Conservation (phyloP, 2,888 invertebrate genomes). For the Lacanobia wlatinum region DNA sequence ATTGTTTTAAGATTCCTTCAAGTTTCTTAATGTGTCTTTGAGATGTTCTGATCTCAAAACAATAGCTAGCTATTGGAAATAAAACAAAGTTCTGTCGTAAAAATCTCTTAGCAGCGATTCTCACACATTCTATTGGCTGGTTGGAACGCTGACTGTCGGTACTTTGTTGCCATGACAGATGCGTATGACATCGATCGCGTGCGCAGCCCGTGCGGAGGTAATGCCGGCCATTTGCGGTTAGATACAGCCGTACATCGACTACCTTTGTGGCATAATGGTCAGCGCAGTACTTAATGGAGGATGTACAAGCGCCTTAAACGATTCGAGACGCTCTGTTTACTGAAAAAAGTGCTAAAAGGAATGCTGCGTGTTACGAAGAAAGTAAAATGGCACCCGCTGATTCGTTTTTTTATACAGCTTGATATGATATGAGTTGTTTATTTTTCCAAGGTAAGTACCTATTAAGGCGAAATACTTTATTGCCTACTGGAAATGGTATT, state of each 20-base stretch:
- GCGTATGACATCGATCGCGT: conserved; percentile 78
- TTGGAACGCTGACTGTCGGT: conserved; percentile 43
- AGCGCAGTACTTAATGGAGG: conserved; percentile 68
- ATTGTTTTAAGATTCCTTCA: conserved; percentile 1
- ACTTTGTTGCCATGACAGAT: conserved; percentile 52
- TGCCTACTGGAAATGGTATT: conserved; percentile 34
- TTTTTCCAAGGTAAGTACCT: conserved; percentile 5
- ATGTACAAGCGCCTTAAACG: conserved; percentile 59
- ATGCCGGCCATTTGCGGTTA: conserved; percentile 84
- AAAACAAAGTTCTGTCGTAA: conserved; percentile 13
- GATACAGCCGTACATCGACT: conserved; percentile 71
- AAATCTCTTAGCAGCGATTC: background rate
- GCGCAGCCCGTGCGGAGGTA: conserved; percentile 77
- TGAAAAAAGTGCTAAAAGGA: conserved; percentile 49
- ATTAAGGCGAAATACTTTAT: conserved; percentile 15
- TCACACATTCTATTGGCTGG: conserved; percentile 32
- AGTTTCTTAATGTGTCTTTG: background rate
- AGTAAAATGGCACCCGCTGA: conserved; percentile 31
- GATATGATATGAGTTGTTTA: conserved; percentile 19
- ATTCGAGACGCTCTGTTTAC: conserved; percentile 55
- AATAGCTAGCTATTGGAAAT: background rate
- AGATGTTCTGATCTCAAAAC: background rate
- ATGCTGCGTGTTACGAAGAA: conserved; percentile 42
- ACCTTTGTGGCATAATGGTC: conserved; percentile 69
- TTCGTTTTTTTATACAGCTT: conserved; percentile 7